A percentile compares a stretch with the other conserved stretches of the same genome.
phyloP scores from a whole-genome alignment of 2,113 vertebrate genomes.

The Toxotes chatareus region DNA sequence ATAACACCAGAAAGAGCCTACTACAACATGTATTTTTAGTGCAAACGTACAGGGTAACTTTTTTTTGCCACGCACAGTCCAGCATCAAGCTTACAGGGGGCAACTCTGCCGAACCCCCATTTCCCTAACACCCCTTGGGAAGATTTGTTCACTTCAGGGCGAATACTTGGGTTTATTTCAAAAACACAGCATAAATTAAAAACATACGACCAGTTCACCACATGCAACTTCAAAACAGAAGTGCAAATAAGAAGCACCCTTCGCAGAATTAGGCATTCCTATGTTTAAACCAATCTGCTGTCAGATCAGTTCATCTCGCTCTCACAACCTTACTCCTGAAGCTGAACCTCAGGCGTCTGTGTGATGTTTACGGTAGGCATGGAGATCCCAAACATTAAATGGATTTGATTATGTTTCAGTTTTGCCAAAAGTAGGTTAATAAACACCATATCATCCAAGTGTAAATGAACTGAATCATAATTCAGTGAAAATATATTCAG shows the following conservation, averaged over 20 bases:
- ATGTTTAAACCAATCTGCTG: conserved; percentile 52
- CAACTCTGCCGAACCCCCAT: conserved; percentile 46
- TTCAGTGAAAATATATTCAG: conserved; percentile 3
- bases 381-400: conserved; percentile 1
- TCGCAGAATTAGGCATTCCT: conserved; percentile 55
- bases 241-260: conserved; percentile 50
- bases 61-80: conserved; percentile 57
- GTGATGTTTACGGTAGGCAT: background rate
- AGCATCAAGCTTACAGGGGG: conserved; percentile 60
- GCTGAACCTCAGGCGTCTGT: conserved; percentile 2
- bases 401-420: background rate
- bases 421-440: conserved; percentile 49
- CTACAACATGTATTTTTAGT: conserved; percentile 65
- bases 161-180: conserved; percentile 78
- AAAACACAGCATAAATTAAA: conserved; percentile 81
- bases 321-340: background rate
- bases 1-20: conserved; percentile 60
- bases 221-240: conserved; percentile 66
- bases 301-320: conserved; percentile 40
- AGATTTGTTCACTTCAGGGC: conserved; percentile 73
- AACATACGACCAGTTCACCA: conserved; percentile 73
- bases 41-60: conserved; percentile 55
- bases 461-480: conserved; percentile 17
- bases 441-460: conserved; percentile 12
- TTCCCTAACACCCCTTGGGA: conserved; percentile 58